Evolutionary conservation across 2,888 invertebrate species (phyloP).

Genomic region (Thyatira batis): DNA sequence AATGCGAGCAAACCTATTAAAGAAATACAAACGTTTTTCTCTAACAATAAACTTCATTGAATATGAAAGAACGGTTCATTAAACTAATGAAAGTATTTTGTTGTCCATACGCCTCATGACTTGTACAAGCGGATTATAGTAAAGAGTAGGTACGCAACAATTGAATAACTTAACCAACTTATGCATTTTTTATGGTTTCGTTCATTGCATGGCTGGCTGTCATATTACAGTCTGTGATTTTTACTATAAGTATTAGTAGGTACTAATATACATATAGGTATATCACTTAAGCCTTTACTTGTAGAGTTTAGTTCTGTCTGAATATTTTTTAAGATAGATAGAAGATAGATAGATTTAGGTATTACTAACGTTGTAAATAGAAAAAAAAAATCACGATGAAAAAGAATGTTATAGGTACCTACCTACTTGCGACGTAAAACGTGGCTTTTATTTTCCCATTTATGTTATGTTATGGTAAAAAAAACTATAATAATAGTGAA

Average conservation of each 20-base stretch:
- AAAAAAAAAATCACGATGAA: no score
- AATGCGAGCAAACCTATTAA: no score
- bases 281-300: no score
- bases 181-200: slow-evolving; percentile 7
- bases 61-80: background rate
- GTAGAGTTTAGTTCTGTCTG: no score
- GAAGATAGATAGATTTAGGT: no score
- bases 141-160: slow-evolving; percentile 1
- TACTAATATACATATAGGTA: no score
- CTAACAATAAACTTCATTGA: background rate
- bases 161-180: slow-evolving; percentile 10
- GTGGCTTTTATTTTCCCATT: background rate
- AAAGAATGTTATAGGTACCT: no score
- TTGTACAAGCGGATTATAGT: slow-evolving; percentile 1
- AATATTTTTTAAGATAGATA: no score
- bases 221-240: background rate
- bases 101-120: background rate
- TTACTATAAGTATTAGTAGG: no score
- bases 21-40: background rate
- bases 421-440: no score
- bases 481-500: no score
- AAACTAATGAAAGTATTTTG: background rate
- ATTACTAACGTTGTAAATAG: no score
- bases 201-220: background rate
- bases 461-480: background rate